These are phyloP conservation scores for Reinhardtius hippoglossoides DNA, from an alignment of 2,113 vertebrate genomes.

Conservation along the genomic window DNA sequence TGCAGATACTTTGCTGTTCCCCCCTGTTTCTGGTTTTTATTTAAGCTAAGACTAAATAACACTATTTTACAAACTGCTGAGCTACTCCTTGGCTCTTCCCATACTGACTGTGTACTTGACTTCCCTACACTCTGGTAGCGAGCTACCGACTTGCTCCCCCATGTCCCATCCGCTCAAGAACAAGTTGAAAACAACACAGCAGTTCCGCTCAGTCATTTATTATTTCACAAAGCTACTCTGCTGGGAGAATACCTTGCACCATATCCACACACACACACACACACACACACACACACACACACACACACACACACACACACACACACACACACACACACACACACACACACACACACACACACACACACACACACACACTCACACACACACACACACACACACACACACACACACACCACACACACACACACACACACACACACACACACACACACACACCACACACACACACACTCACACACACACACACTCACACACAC, in stretches of 20 bases:
- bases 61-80: background rate
- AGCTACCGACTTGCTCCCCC: background rate
- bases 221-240: constrained; percentile 24
- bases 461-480: no score
- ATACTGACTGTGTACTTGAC: background rate
- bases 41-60: background rate
- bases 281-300: no score
- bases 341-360: background rate
- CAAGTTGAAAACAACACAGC: constrained; percentile 9
- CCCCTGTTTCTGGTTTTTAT: background rate
- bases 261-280: background rate
- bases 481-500: background rate
- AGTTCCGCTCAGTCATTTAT: constrained; percentile 1
- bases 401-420: no score
- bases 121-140: background rate
- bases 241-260: constrained; percentile 3
- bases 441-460: background rate
- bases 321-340: background rate
- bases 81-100: background rate
- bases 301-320: no score
- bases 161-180: constrained; percentile 2
- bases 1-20: background rate
- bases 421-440: background rate
- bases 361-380: background rate
- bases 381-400: no score